A percentile compares a stretch with the other conserved stretches of the same genome.
Evolutionary conservation across 2,113 vertebrate genomes (phyloP).

Genomic region (Melanostigma gelatinosum): DNA sequence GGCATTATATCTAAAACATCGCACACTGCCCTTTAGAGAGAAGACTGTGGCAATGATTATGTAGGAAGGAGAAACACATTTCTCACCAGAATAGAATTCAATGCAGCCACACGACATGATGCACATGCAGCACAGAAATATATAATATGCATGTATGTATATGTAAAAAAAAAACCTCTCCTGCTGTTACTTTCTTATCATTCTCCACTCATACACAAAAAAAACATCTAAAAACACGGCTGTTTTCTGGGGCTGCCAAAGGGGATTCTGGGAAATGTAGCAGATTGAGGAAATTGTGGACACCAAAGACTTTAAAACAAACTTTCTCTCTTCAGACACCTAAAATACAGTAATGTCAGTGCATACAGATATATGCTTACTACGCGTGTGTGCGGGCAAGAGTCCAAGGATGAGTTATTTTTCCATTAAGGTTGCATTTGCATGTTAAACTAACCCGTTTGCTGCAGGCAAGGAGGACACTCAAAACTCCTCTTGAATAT

Average conservation of each 20-base stretch:
- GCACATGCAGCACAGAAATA: conserved; percentile 2
- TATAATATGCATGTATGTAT: too few species aligned
- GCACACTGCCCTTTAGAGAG: conserved; percentile 2
- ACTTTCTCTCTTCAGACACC: background rate
- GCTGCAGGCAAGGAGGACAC: conserved; percentile 26
- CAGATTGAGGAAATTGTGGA: background rate
- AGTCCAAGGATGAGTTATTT: conserved; percentile 36
- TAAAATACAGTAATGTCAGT: background rate
- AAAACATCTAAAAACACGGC: conserved; percentile 1
- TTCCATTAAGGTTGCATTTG: conserved; percentile 40
- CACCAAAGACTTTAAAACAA: background rate
- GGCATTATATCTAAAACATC: conserved; percentile 8
- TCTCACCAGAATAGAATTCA: background rate
- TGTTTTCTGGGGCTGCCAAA: background rate
- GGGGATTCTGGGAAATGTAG: conserved; percentile 30
- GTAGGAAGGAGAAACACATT: background rate
- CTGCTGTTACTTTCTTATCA: conserved; percentile 28
- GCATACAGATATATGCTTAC: conserved; percentile 9
- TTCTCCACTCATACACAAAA: conserved; percentile 4
- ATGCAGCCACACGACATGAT: background rate
- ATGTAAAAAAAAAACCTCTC: background rate
- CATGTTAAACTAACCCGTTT: conserved; percentile 44
- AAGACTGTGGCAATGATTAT: background rate
- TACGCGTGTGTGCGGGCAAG: background rate
- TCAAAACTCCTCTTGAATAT: conserved; percentile 24